Evolutionary conservation across 2,113 vertebrate species (phyloP).

Genomic region (Plecotus auritus): DNA sequence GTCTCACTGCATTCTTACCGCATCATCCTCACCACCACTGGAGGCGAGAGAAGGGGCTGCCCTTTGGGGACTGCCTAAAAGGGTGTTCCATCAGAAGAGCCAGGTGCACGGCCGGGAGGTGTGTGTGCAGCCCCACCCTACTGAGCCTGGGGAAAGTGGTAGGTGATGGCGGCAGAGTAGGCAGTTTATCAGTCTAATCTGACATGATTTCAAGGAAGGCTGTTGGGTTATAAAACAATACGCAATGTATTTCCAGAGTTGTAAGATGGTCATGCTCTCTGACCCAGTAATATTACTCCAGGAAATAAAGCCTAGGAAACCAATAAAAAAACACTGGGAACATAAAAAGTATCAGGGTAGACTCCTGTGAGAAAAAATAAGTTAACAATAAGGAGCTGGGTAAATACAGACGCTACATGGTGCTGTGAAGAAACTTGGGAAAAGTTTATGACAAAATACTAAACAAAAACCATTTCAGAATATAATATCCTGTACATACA

Average conservation of each 20-base stretch:
- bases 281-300: neutral
- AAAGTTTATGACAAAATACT: neutral
- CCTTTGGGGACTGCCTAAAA: neutral
- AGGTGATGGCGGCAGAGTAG: neutral
- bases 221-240: neutral
- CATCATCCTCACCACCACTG: neutral
- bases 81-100: neutral
- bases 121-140: too few species aligned
- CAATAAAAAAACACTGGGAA: neutral
- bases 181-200: neutral
- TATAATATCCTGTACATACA: neutral
- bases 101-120: neutral
- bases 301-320: conserved; percentile 22
- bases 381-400: neutral
- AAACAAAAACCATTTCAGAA: conserved; percentile 8
- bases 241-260: neutral
- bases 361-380: neutral
- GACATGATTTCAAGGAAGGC: neutral
- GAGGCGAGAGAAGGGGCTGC: neutral
- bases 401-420: neutral
- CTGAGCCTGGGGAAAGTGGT: neutral
- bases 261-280: neutral
- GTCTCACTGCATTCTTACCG: neutral
- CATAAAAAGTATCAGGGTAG: neutral
- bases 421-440: neutral